Evolutionary conservation across 2,888 invertebrate species (phyloP), one percentile per base, ranked within the genome.

Genomic region (Andrena hattorfiana): DNA sequence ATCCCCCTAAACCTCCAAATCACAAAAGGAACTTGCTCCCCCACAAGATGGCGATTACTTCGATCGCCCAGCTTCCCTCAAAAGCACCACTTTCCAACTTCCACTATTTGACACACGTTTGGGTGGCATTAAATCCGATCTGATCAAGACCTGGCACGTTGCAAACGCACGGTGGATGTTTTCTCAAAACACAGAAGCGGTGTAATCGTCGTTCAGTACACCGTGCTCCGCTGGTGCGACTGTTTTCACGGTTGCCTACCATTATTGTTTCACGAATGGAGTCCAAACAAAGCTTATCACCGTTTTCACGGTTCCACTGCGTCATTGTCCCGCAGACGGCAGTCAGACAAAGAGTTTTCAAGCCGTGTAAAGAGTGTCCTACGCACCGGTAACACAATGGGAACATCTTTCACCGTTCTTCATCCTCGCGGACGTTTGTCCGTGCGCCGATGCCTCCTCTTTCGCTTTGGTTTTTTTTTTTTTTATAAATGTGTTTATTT

Each of bases 341-440:
- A 30, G 16, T n/a, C 64, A 62, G 49, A 82, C 82, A 82, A 82
- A 82, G 82, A 82, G 82, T 82, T 71, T 68, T 67, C 83, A 76
- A 82, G 76, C 70, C 71, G 63, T 51, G 56, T 76, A 82, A 82
- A 69, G 71, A 74, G 76, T 83, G 70, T 71, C 67, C 75, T 63
- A 56, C 70, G 67, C 75, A 72, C 56, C 30, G 42, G 26, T 51
- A 62, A 67, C 49, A 83, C 76, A 83, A 83, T 83, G 69, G 16
- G 26, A 28, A 23, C 66, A 62, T 70, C 83, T 77, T 81, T 48
- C 23, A 42, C 30, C 67, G 32, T 60, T 60, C 64, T 69, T 69
- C 64, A n/a, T 69, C 51, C 60, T 3, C 51, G 23, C 63, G 32
- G 56, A 20, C 51, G 20, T 51, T 51, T 68, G 49, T 35, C 23